These are phyloP conservation scores for Miopithecus talapoin DNA, from an alignment of 2,797 vertebrate species.

Conservation along the genomic window DNA sequence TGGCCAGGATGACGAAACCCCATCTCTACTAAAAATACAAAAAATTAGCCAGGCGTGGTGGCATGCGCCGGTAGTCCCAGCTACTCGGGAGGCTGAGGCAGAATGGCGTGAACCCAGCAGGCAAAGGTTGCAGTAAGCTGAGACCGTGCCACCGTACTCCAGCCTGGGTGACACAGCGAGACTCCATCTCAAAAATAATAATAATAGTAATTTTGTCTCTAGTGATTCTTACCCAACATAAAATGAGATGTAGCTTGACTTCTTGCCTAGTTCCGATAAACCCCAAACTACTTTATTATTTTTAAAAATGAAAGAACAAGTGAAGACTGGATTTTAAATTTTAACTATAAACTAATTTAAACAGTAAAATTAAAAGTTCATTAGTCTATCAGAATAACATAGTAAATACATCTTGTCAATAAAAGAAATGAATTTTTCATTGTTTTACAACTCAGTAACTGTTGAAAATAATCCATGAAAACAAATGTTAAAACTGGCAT, in stretches of 20 bases:
- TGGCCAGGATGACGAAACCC: background rate
- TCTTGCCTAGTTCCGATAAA: constrained; percentile 25
- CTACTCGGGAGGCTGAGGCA: no score
- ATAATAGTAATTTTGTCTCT: background rate
- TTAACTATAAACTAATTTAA: background rate
- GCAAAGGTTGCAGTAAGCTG: no score
- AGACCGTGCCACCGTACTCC: no score
- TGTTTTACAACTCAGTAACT: background rate
- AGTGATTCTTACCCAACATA: background rate
- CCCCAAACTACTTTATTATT: background rate
- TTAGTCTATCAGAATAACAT: background rate
- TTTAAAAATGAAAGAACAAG: background rate
- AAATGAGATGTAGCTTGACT: constrained; percentile 18
- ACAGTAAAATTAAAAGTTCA: background rate
- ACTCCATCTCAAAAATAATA: no score
- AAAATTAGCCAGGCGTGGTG: no score
- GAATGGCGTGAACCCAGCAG: no score
- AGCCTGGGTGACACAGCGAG: no score
- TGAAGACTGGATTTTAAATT: background rate
- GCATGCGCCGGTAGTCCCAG: no score
- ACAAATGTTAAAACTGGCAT: background rate
- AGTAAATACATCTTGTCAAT: background rate
- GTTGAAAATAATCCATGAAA: background rate
- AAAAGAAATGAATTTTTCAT: background rate
- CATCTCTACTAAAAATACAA: background rate